Evolutionary conservation across 2,797 vertebrate species (phyloP).

Genomic region (Gymnoscopelus braueri): DNA sequence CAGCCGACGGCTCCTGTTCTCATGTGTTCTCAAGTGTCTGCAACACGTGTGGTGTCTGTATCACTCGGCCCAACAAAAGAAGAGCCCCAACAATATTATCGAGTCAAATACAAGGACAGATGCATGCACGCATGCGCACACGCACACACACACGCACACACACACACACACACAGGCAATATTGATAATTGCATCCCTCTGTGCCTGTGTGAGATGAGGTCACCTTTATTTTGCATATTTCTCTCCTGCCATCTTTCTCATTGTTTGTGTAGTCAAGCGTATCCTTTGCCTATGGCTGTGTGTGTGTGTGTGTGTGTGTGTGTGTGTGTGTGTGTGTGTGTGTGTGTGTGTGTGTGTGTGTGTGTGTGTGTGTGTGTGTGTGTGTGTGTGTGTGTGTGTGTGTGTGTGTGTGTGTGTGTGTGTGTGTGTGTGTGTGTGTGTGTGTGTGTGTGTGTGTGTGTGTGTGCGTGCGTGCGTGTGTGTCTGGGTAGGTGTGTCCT

Average conservation of each 20-base stretch:
- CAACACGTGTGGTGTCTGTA: constrained; percentile 52
- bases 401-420: constrained; percentile 3
- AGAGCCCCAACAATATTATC: constrained; percentile 5
- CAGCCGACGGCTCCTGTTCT: constrained; percentile 17
- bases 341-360: constrained; percentile 13
- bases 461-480: neutral
- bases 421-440: constrained; percentile 15
- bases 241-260: neutral
- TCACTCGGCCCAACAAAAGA: constrained; percentile 38
- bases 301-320: constrained; percentile 23
- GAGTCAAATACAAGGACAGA: constrained; percentile 8
- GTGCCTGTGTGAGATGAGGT: constrained; percentile 2
- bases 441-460: neutral
- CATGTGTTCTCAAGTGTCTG: constrained; percentile 28
- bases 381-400: neutral
- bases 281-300: neutral
- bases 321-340: constrained; percentile 6
- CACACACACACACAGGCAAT: neutral
- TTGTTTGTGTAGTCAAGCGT: neutral
- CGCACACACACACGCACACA: neutral
- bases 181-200: constrained; percentile 5
- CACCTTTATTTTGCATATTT: constrained; percentile 6
- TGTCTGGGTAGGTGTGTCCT: constrained; percentile 1
- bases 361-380: constrained; percentile 4
- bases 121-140: neutral